A percentile compares a stretch with the other conserved stretches of the same genome.
phyloP scores from a whole-genome alignment of 2,888 invertebrate genomes.

The Epinotia nisella region DNA sequence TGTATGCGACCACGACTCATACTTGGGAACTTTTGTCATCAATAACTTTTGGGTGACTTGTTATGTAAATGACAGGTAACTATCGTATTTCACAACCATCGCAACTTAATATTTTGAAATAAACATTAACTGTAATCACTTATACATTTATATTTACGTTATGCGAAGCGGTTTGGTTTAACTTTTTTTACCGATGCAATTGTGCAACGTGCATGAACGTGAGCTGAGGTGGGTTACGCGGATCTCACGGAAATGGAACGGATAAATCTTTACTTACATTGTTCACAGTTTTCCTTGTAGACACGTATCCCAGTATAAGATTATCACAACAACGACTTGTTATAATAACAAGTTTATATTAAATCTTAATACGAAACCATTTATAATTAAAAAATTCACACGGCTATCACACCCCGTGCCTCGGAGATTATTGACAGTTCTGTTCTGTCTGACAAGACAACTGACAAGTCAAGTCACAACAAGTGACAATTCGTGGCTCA shows the following conservation, averaged over 20 bases:
- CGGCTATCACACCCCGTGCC: slow-evolving; percentile 33
- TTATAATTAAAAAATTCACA: slow-evolving; percentile 24
- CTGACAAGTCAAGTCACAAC: background rate
- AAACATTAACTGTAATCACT: background rate
- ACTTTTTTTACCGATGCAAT: slow-evolving; percentile 21
- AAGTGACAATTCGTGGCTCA: too few species aligned
- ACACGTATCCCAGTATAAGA: background rate
- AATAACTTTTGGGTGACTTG: slow-evolving; percentile 25
- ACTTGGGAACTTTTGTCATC: slow-evolving; percentile 22
- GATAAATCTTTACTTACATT: slow-evolving; percentile 33
- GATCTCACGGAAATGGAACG: slow-evolving; percentile 16
- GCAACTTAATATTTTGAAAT: background rate
- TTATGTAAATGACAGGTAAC: slow-evolving; percentile 43
- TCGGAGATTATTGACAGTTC: background rate
- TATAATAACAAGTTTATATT: background rate
- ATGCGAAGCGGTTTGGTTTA: background rate
- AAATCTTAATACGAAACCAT: slow-evolving; percentile 1
- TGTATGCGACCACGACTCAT: background rate
- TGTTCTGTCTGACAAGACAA: slow-evolving; percentile 7
- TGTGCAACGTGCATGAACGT: slow-evolving; percentile 39
- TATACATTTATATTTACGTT: background rate
- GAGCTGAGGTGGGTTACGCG: background rate
- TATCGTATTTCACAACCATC: slow-evolving; percentile 26
- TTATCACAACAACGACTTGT: slow-evolving; percentile 5
- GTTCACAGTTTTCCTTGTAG: background rate